These are phyloP conservation scores for Notodonta ziczac DNA, from an alignment of 2,888 invertebrate genomes.

Conservation along the genomic window DNA sequence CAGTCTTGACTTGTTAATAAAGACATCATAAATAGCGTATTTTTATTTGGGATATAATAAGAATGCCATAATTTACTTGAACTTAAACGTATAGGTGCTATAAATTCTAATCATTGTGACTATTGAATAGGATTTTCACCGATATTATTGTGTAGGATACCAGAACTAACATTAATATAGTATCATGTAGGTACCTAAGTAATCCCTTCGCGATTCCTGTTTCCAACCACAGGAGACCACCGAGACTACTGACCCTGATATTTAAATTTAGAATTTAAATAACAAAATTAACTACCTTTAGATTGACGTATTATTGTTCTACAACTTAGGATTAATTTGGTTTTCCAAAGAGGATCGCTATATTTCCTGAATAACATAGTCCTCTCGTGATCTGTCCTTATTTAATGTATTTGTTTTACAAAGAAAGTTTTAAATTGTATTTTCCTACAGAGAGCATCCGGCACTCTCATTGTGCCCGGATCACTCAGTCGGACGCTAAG, in stretches of 20 bases:
- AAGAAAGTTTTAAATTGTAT: constrained; percentile 45
- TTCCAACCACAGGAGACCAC: not conserved
- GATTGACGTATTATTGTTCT: too few species aligned
- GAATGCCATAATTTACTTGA: too few species aligned
- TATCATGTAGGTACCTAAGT: not conserved
- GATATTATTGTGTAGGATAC: not conserved
- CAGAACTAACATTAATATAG: not conserved
- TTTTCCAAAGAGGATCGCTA: constrained; percentile 3
- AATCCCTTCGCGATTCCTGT: not conserved
- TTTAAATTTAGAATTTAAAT: not conserved
- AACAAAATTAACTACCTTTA: not conserved
- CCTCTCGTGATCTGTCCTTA: constrained; percentile 24
- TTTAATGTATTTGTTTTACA: constrained; percentile 37
- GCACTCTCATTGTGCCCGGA: constrained; percentile 39
- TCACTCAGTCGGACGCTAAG: constrained; percentile 26
- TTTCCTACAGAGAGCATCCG: constrained; percentile 40
- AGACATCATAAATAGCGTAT: too few species aligned
- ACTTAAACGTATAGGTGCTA: too few species aligned
- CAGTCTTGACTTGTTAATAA: too few species aligned
- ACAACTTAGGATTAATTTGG: too few species aligned
- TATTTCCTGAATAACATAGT: constrained; percentile 19
- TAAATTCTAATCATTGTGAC: too few species aligned
- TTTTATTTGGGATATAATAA: too few species aligned
- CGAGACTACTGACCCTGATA: not conserved
- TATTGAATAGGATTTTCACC: not conserved